Percentiles rank a stretch among this genome's conserved stretches.
phyloP scores from a whole-genome alignment of 2,888 invertebrate genomes.

The Nymphalis c-album region DNA sequence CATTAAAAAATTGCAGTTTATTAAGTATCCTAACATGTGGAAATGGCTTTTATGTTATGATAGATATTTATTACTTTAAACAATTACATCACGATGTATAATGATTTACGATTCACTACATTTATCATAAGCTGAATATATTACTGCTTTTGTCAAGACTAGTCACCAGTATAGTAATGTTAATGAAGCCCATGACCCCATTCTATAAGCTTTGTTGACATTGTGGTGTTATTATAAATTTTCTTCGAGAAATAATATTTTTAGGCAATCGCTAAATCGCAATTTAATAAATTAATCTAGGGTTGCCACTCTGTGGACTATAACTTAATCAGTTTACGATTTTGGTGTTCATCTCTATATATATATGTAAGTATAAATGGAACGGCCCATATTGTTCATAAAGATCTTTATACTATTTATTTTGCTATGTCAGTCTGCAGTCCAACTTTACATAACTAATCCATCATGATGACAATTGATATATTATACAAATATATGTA shows the following conservation, averaged over 20 bases:
- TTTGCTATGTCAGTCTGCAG: no score
- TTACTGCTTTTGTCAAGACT: conserved; percentile 10
- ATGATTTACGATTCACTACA: conserved; percentile 10
- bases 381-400: no score
- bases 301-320: no score
- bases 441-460: no score
- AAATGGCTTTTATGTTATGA: neutral
- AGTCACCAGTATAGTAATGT: conserved; percentile 4
- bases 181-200: conserved; percentile 7
- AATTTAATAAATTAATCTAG: neutral
- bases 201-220: conserved; percentile 11
- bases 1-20: no score
- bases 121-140: conserved; percentile 12
- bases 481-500: no score
- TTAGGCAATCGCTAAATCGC: neutral
- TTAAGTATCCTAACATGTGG: no score
- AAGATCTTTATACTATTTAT: no score
- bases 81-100: conserved; percentile 4
- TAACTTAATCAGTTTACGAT: no score
- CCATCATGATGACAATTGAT: no score
- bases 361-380: no score
- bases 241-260: neutral
- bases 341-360: no score
- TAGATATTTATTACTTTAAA: conserved; percentile 1
- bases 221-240: neutral